phyloP scores from a whole-genome alignment of 2,113 vertebrate species.

The Rhadina sibilatrix region DNA sequence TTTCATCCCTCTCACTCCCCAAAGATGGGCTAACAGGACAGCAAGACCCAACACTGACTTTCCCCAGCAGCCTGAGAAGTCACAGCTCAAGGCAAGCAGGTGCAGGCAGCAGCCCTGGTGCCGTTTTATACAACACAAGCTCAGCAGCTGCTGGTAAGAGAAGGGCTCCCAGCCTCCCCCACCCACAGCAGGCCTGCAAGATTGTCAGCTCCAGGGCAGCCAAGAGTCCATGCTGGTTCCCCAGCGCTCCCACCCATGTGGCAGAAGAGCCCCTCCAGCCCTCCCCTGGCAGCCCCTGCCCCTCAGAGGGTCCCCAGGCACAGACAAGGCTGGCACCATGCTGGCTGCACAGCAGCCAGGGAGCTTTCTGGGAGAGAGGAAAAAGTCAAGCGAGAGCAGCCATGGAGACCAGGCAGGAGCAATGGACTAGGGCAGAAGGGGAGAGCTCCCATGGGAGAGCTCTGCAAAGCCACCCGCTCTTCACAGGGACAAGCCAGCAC shows the following conservation, averaged over 20 bases:
- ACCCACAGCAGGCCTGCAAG: not conserved
- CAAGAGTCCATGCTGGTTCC: not conserved
- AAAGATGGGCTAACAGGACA: not conserved
- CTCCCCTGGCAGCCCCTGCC: not conserved
- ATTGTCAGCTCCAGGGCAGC: not conserved
- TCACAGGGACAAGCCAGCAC: not conserved
- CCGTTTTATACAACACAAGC: not conserved
- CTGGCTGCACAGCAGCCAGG: slow-evolving; percentile 59
- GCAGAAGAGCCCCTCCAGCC: not conserved
- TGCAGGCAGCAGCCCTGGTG: slow-evolving; percentile 6
- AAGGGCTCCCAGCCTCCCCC: not conserved
- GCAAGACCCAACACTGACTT: not conserved
- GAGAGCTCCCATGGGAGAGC: not conserved
- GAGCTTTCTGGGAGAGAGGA: not conserved
- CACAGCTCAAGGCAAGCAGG: slow-evolving; percentile 14
- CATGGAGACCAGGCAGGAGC: not conserved
- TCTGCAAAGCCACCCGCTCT: accelerated
- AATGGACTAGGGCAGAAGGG: not conserved
- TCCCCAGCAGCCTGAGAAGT: not conserved
- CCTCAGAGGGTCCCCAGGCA: not conserved
- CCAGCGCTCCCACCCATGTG: not conserved
- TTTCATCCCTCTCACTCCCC: not conserved
- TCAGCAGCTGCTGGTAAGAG: not conserved
- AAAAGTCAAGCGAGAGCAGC: slow-evolving; percentile 25
- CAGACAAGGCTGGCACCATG: not conserved